Evolutionary conservation across 1,140 invertebrate genomes (phyloP).

Genomic region (Drosophila nigromelanica): DNA sequence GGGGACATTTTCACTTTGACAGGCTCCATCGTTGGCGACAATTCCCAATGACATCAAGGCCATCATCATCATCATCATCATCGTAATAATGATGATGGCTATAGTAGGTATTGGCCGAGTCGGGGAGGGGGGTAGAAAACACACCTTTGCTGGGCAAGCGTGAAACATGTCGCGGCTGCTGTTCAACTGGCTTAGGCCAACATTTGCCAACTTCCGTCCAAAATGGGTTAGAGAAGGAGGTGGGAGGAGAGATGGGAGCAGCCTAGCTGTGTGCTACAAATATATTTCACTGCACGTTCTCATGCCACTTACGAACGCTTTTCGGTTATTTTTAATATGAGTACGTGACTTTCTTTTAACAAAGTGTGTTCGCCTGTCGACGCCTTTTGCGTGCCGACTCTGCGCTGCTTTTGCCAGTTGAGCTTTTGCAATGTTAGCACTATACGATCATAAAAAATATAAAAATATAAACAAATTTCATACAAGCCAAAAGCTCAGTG

Average conservation of each 20-base stretch:
- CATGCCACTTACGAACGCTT: slow-evolving; percentile 77
- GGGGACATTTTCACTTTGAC: slow-evolving; percentile 78
- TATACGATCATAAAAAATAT: too few species aligned
- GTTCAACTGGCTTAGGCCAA: slow-evolving; percentile 22
- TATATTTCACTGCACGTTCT: slow-evolving; percentile 77
- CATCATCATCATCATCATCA: slow-evolving; percentile 22
- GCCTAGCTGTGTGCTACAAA: slow-evolving; percentile 42
- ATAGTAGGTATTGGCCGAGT: not conserved
- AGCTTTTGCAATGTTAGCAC: too few species aligned
- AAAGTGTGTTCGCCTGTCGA: slow-evolving; percentile 36
- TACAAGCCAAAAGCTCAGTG: too few species aligned
- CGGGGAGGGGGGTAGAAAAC: not conserved
- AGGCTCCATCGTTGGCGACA: slow-evolving; percentile 51
- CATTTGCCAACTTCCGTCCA: slow-evolving; percentile 19
- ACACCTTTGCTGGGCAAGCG: slow-evolving; percentile 27
- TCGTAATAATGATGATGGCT: slow-evolving; percentile 6
- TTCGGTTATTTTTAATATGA: slow-evolving; percentile 81
- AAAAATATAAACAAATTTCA: too few species aligned
- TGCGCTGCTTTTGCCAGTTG: not conserved
- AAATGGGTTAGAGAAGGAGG: not conserved
- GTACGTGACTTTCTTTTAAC: slow-evolving; percentile 71
- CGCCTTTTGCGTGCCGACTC: not conserved
- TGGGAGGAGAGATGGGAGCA: too few species aligned
- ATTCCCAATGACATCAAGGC: slow-evolving; percentile 51
- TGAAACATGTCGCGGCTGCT: slow-evolving; percentile 41